Evolutionary conservation across 2,113 vertebrate species (phyloP), one percentile per base, ranked within the genome.

Genomic region (Trochalopteron elliotii): DNA sequence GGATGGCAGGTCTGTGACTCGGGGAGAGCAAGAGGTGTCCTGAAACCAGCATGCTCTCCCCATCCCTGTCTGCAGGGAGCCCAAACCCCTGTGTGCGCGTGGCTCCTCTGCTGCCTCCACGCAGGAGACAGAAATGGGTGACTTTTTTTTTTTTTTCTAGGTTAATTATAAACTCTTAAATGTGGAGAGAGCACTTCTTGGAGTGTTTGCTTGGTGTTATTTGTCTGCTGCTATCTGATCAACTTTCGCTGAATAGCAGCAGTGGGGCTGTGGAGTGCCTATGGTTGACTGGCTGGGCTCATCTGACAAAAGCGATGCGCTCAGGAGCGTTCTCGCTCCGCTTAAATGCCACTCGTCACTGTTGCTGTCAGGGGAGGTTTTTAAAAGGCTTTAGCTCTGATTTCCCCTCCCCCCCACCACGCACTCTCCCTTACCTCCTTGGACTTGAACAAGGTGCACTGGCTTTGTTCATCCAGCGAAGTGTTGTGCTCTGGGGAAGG

Each of bases 151-250:
- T 50, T 28, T 20, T 14, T 2, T 12, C 17, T 9, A 24, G 18
- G 80, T 94, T 81, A 94, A 88, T 94, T 76, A 93, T 94, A 75
- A 87, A 89, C 92, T 83, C 88, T 83, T 56, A 42, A 86, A 94
- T 31, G 45, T 44, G 69, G 76, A 94, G 81, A 92, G 86, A 47
- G 86, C 35, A 7, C 87, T 83, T 93, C 50, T 91, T 12, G 10
- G 76, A 52, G 78, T 96, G 92, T 95, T 96, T 88, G 83, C 94
- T 80, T 45, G 83, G 94, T 18, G 2, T 82, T 94, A 87, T 91
- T 97, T 87, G 84, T 92, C 90, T 68, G 78, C 82, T 93, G 81
- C 93, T 93, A 87, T 96, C 95, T 97, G 97, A 96, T 97, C 94
- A 89, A 63, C 93, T 96, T 96, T 96, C 69, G 3, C 94, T 94